Evolutionary conservation across 2,113 vertebrate species (phyloP), one percentile per base, ranked within the genome.

Genomic region (Spea bombifrons): DNA sequence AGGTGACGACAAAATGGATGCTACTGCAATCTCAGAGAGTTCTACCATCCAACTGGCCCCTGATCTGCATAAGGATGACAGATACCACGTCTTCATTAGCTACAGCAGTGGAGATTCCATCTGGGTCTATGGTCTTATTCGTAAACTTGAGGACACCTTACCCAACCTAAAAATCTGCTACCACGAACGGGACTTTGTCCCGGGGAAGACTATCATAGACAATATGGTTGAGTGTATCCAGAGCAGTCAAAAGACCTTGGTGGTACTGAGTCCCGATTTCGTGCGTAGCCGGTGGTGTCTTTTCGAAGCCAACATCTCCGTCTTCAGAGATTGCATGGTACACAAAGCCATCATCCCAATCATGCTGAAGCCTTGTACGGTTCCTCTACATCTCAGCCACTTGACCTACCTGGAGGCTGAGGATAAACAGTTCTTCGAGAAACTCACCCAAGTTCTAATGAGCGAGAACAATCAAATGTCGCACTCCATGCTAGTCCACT

Each of bases 151-250:
- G 66, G 55, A 63, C 1, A 47, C 59, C 17, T 69, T 71, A 30
- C 49, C 47, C 1, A 76, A 81, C 10, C 75, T 89, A 50, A 75
- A 52, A 46, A 81, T 87, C 46, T 90, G 89, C 71, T 87, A 83
- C 75, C 88, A 87, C 0, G 81, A 90, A 49, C 82, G 88, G 2
- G 87, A 91, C 84, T 91, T 90, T 82, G 82, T 52, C 10, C 80
- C 86, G 0, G 86, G 87, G 4, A 83, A 86, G 75, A 85, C 83
- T 0, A 81, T 90, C n/a, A 68, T 90, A 78, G 88, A 90, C 78
- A 91, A 89, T 80, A 87, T 89, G 84, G 85, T 86, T 0, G 85
- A 88, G 4, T 86, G 85, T 82, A 89, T 90, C 80, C 88, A 87
- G 65, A 82, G 84, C 71, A 91, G 86, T 81, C 87, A 90, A 83